phyloP scores from a whole-genome alignment of 2,888 invertebrate genomes.

The Spicauda simplicius region DNA sequence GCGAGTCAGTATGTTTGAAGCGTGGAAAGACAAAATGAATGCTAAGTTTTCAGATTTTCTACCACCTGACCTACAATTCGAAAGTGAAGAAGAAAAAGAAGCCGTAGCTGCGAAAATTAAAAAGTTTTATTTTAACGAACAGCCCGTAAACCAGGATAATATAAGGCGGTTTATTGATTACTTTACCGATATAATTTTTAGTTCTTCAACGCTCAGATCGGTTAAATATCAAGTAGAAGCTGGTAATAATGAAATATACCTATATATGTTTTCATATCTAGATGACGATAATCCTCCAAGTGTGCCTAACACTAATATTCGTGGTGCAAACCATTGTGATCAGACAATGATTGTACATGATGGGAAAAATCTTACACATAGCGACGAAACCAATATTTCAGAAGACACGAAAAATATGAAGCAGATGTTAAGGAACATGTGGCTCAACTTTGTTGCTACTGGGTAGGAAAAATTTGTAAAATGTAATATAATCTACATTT shows the following conservation, averaged over 20 bases:
- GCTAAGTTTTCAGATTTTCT: slow-evolving; percentile 60
- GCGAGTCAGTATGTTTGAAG: slow-evolving; percentile 47
- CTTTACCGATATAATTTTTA: slow-evolving; percentile 61
- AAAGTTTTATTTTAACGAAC: slow-evolving; percentile 57
- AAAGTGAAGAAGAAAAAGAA: slow-evolving; percentile 44
- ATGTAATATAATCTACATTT: too few species aligned
- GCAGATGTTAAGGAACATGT: slow-evolving; percentile 13
- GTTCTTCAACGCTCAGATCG: slow-evolving; percentile 50
- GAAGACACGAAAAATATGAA: slow-evolving; percentile 46
- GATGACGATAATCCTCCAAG: slow-evolving; percentile 46
- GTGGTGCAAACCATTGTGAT: slow-evolving; percentile 54
- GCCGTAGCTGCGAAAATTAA: slow-evolving; percentile 48
- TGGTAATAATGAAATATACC: slow-evolving; percentile 49
- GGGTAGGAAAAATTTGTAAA: slow-evolving; percentile 48
- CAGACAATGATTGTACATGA: slow-evolving; percentile 48
- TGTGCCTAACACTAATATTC: slow-evolving; percentile 48
- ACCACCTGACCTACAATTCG: slow-evolving; percentile 54
- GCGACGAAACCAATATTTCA: slow-evolving; percentile 7
- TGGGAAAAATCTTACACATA: slow-evolving; percentile 25
- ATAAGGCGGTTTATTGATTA: slow-evolving; percentile 48
- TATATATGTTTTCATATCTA: slow-evolving; percentile 56
- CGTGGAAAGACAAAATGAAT: slow-evolving; percentile 56
- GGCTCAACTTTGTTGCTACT: slow-evolving; percentile 51
- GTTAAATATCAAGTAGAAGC: slow-evolving; percentile 47
- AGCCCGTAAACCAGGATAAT: slow-evolving; percentile 43